Evolutionary conservation across 2,797 vertebrate species (phyloP).

Genomic region (Dallia pectoralis): DNA sequence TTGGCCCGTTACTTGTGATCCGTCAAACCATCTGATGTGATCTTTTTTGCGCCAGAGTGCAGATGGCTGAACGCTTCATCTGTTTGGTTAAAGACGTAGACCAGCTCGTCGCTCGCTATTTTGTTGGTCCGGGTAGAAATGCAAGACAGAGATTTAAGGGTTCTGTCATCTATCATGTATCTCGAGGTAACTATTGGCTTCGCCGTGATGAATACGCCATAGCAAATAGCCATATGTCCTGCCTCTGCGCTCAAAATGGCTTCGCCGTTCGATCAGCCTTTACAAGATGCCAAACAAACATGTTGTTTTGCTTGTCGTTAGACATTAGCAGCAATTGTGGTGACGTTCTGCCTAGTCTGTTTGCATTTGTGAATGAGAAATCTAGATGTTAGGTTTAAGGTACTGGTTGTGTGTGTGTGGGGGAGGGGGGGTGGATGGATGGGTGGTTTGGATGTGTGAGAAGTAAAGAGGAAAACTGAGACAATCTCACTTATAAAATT

Average conservation of each 20-base stretch:
- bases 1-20: slow-evolving; percentile 51
- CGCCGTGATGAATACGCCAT: slow-evolving; percentile 55
- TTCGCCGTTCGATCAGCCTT: slow-evolving; percentile 55
- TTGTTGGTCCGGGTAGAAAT: slow-evolving; percentile 50
- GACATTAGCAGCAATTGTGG: slow-evolving; percentile 43
- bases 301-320: slow-evolving; percentile 29
- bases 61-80: slow-evolving; percentile 54
- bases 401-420: too few relatives aligned
- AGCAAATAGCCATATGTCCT: slow-evolving; percentile 42
- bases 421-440: too few relatives aligned
- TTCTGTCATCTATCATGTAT: slow-evolving; percentile 63
- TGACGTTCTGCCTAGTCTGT: slow-evolving; percentile 28
- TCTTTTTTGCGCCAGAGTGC: slow-evolving; percentile 49
- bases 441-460: too few relatives aligned
- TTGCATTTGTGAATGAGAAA: background rate
- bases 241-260: slow-evolving; percentile 38
- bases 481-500: too few relatives aligned
- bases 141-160: slow-evolving; percentile 65
- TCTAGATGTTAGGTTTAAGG: background rate
- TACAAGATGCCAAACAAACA: slow-evolving; percentile 43
- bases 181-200: slow-evolving; percentile 55
- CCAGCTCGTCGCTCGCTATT: slow-evolving; percentile 38
- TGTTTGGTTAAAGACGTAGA: slow-evolving; percentile 59
- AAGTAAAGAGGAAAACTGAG: too few relatives aligned
- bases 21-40: slow-evolving; percentile 43